Evolutionary conservation across 1,140 invertebrate species (phyloP).

Genomic region (Delia radicum): DNA sequence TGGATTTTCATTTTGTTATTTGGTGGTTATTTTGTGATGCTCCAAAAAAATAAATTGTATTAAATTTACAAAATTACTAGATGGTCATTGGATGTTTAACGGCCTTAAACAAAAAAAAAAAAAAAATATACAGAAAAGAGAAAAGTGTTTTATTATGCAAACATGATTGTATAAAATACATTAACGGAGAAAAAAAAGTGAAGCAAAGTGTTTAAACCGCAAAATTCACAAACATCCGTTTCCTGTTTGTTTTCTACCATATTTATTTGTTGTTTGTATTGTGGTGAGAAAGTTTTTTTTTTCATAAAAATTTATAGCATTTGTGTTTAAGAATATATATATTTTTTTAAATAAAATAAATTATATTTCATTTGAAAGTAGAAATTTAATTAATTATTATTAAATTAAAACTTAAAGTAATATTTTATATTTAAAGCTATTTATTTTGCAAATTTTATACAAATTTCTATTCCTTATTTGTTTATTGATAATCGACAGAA

Average conservation of each 20-base stretch:
- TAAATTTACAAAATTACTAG: not conserved
- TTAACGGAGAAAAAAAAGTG: not conserved
- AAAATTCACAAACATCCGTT: conserved; percentile 11
- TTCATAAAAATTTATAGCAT: too few species aligned
- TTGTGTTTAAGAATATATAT: too few species aligned
- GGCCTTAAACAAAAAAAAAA: conserved; percentile 12
- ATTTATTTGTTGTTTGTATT: not conserved
- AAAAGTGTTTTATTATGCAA: not conserved
- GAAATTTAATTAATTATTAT: too few species aligned
- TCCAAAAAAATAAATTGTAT: not conserved
- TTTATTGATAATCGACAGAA: too few species aligned
- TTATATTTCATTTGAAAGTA: too few species aligned
- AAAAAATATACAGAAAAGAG: not conserved
- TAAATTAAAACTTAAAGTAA: too few species aligned
- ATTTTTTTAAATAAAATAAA: too few species aligned
- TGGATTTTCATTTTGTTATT: not conserved
- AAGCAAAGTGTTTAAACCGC: conserved; percentile 10
- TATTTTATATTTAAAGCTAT: too few species aligned
- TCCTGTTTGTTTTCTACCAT: not conserved
- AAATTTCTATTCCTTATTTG: too few species aligned
- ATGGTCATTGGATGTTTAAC: not conserved
- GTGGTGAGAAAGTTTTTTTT: too few species aligned
- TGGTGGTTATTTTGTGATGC: not conserved
- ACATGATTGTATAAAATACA: not conserved
- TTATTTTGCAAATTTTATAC: too few species aligned